Percentiles rank a stretch among this genome's conserved stretches.
Evolutionary conservation across 2,113 vertebrate species (phyloP).

Genomic region (Gyps fulvus): DNA sequence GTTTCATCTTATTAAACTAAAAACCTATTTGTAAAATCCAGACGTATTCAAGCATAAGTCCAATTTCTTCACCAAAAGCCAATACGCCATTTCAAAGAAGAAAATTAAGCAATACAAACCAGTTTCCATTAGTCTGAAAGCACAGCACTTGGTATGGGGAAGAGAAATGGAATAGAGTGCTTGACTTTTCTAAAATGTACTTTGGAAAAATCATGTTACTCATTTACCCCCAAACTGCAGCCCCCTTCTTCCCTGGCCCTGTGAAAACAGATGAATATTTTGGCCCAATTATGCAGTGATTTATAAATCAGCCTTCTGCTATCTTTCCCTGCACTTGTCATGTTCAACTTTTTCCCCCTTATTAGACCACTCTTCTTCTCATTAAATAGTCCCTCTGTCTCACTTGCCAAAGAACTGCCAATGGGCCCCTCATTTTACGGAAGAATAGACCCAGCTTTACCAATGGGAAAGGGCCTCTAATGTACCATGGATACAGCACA

Average conservation of each 20-base stretch:
- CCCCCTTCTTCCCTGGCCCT: background rate
- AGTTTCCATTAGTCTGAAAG: conserved; percentile 2
- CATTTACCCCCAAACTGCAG: background rate
- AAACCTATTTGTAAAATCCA: conserved; percentile 44
- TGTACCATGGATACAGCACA: conserved; percentile 77
- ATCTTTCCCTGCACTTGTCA: conserved; percentile 44
- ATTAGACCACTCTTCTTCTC: conserved; percentile 71
- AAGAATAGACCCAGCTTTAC: conserved; percentile 78
- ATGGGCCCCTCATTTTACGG: conserved; percentile 74
- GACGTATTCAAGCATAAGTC: background rate
- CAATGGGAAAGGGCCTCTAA: conserved; percentile 77
- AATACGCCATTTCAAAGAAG: background rate
- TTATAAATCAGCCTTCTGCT: conserved; percentile 21
- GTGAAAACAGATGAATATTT: background rate
- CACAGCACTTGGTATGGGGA: background rate
- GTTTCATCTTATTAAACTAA: conserved; percentile 59
- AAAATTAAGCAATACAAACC: conserved; percentile 2
- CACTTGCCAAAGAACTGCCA: conserved; percentile 84
- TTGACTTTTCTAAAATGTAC: background rate
- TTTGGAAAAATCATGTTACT: background rate
- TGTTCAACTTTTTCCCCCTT: conserved; percentile 43
- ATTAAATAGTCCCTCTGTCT: conserved; percentile 84
- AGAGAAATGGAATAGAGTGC: background rate
- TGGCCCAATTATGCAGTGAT: background rate
- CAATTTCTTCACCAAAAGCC: conserved; percentile 2